A percentile compares a stretch with the other conserved stretches of the same genome.
phyloP scores from a whole-genome alignment of 2,797 vertebrate species.

The Leptatherina wallacei region DNA sequence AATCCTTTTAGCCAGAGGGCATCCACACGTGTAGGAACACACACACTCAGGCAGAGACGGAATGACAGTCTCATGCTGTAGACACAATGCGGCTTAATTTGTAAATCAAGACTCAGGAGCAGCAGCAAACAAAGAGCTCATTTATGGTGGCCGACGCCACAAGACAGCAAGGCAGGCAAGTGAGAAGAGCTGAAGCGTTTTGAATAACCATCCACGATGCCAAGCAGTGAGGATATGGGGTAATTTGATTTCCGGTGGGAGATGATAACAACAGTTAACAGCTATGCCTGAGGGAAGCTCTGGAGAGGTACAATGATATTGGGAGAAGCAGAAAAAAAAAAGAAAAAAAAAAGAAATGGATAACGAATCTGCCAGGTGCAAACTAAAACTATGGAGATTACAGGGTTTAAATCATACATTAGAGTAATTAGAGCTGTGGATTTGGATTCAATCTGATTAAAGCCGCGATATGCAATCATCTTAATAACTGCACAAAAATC shows the following conservation, averaged over 20 bases:
- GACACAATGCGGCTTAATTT: slow-evolving; percentile 79
- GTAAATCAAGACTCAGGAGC: slow-evolving; percentile 82
- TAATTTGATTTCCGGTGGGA: slow-evolving; percentile 82
- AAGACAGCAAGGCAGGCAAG: slow-evolving; percentile 75
- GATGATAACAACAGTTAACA: slow-evolving; percentile 76
- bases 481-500: slow-evolving; percentile 31
- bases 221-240: slow-evolving; percentile 71
- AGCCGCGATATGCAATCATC: slow-evolving; percentile 44
- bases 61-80: slow-evolving; percentile 60
- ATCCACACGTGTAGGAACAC: slow-evolving; percentile 41
- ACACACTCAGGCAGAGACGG: slow-evolving; percentile 51
- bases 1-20: slow-evolving; percentile 47
- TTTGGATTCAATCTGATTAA: slow-evolving; percentile 65
- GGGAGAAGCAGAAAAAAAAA: slow-evolving; percentile 34
- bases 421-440: slow-evolving; percentile 66
- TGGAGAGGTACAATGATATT: slow-evolving; percentile 59
- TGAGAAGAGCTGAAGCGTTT: slow-evolving; percentile 76
- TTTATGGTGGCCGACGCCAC: slow-evolving; percentile 79
- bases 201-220: slow-evolving; percentile 77
- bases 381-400: slow-evolving; percentile 50
- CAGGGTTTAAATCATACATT: slow-evolving; percentile 60
- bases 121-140: slow-evolving; percentile 80
- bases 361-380: slow-evolving; percentile 42
- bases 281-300: slow-evolving; percentile 55
- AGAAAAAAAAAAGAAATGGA: slow-evolving; percentile 4